phyloP scores from a whole-genome alignment of 2,113 vertebrate genomes.

The Pimephales promelas region DNA sequence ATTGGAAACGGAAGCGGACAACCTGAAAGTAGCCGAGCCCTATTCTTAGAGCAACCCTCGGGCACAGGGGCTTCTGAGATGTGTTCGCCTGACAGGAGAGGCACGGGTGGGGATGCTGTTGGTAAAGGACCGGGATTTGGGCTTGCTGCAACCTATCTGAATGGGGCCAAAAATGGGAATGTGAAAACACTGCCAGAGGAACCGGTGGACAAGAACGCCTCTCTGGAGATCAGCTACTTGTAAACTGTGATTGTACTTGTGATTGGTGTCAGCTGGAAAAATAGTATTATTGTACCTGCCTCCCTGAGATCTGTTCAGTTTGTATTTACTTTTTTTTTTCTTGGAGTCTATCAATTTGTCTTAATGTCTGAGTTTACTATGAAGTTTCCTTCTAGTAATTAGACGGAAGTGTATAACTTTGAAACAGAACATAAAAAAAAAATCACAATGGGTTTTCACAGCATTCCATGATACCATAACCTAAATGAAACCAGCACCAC shows the following conservation, averaged over 20 bases:
- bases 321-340: slow-evolving; percentile 1
- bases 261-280: slow-evolving; percentile 32
- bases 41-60: slow-evolving; percentile 62
- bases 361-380: not conserved
- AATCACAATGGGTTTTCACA: not conserved
- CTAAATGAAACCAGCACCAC: slow-evolving; percentile 11
- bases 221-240: slow-evolving; percentile 84
- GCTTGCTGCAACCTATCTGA: slow-evolving; percentile 58
- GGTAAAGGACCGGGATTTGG: slow-evolving; percentile 61
- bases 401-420: not conserved
- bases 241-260: too few relatives aligned
- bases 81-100: slow-evolving; percentile 59
- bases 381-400: not conserved
- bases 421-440: not conserved
- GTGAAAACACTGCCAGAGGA: slow-evolving; percentile 74
- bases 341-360: not conserved
- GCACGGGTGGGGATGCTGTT: slow-evolving; percentile 46
- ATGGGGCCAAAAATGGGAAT: slow-evolving; percentile 70
- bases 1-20: slow-evolving; percentile 75
- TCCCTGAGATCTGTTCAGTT: slow-evolving; percentile 10
- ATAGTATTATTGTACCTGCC: slow-evolving; percentile 46
- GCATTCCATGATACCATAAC: not conserved
- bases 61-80: slow-evolving; percentile 53
- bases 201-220: slow-evolving; percentile 72
- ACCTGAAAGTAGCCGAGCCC: slow-evolving; percentile 54